Evolutionary conservation across 2,797 vertebrate genomes (phyloP).

Genomic region (Pangasius krempfi): DNA sequence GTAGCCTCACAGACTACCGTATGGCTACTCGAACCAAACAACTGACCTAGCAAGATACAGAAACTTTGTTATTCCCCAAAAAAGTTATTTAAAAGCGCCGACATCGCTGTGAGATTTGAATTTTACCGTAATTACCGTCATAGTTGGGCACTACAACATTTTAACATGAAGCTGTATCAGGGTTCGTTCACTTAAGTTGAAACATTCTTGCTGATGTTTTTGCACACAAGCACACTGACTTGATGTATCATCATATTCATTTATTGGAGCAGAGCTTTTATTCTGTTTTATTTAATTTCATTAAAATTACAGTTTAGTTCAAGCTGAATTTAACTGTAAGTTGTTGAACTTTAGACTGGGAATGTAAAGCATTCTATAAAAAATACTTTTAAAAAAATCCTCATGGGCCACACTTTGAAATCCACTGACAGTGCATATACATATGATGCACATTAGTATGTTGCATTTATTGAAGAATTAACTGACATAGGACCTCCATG

Average conservation of each 20-base stretch:
- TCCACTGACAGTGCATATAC: neutral
- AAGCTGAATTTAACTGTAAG: neutral
- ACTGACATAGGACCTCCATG: too few species aligned
- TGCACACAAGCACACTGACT: neutral
- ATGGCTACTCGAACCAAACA: neutral
- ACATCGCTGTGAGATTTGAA: constrained; percentile 22
- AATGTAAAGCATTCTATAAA: neutral
- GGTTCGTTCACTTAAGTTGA: neutral
- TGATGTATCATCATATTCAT: neutral
- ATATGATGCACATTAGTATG: neutral
- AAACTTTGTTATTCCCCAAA: neutral
- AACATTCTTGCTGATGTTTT: neutral
- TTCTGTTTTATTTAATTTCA: neutral
- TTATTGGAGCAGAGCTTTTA: neutral
- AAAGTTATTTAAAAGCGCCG: neutral
- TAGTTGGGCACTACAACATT: neutral
- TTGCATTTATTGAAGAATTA: neutral
- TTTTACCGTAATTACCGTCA: constrained; percentile 40
- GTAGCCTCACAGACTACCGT: too few species aligned
- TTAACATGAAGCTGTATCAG: neutral
- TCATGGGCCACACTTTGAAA: neutral
- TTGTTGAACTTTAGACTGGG: neutral
- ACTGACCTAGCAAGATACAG: neutral
- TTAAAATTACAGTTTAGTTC: neutral
- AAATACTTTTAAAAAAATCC: neutral